A percentile compares a stretch with the other conserved stretches of the same genome.
Evolutionary conservation across 2,113 vertebrate genomes (phyloP).

Genomic region (Acanthisitta chloris): DNA sequence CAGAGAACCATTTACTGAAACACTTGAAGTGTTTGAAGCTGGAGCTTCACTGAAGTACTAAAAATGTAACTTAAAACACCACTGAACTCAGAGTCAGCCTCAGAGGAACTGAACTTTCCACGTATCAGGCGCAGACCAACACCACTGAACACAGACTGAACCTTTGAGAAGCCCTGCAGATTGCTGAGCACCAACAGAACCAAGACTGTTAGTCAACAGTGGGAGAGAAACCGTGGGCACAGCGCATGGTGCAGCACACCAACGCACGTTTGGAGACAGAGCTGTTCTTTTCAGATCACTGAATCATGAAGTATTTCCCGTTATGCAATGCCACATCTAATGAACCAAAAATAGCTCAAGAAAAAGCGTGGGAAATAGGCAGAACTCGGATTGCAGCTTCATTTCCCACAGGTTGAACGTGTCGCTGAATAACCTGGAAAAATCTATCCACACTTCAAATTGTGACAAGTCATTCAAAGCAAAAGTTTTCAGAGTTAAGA

Average conservation of each 20-base stretch:
- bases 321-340: neutral
- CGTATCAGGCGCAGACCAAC: neutral
- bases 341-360: conserved; percentile 35
- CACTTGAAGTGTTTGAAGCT: neutral
- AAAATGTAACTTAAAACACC: neutral
- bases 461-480: neutral
- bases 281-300: conserved; percentile 52
- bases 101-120: neutral
- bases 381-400: neutral
- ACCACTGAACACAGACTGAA: neutral
- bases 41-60: neutral
- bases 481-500: neutral
- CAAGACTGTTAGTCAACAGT: neutral
- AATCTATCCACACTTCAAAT: neutral
- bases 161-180: neutral
- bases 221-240: neutral
- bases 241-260: neutral
- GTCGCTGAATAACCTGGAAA: neutral
- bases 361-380: neutral
- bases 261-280: neutral
- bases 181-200: neutral
- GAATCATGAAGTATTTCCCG: conserved; percentile 22
- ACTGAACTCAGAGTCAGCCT: neutral
- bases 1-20: neutral
- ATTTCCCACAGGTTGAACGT: neutral